Percentiles rank a stretch among this genome's conserved stretches.
These are phyloP conservation scores for Agriotes lineatus DNA, from an alignment of 2,888 invertebrate species.

Conservation along the genomic window DNA sequence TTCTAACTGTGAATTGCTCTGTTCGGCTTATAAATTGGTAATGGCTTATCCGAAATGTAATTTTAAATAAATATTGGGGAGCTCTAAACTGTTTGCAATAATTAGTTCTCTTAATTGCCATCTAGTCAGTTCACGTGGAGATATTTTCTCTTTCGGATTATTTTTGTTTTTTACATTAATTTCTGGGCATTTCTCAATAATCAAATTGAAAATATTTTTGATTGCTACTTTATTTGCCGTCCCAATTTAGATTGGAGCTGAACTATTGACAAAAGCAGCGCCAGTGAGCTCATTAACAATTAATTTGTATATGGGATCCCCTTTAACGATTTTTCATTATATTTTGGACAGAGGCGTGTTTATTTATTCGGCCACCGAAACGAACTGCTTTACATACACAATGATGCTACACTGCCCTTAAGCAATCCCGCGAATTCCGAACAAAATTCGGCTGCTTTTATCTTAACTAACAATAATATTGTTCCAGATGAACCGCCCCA, in stretches of 20 bases:
- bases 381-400: background rate
- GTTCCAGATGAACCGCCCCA: conserved; percentile 99
- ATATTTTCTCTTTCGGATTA: too few species aligned
- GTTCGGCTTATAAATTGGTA: too few species aligned
- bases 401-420: background rate
- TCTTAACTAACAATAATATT: conserved; percentile 14
- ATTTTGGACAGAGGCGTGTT: conserved; percentile 7
- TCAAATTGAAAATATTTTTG: too few species aligned
- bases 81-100: too few species aligned
- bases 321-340: conserved; percentile 29
- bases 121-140: too few species aligned
- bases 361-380: conserved; percentile 8
- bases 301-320: conserved; percentile 21
- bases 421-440: background rate
- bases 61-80: too few species aligned
- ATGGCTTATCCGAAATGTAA: too few species aligned
- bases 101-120: too few species aligned
- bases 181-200: too few species aligned
- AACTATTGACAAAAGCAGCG: conserved; percentile 24
- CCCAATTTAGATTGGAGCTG: background rate
- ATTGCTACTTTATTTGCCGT: too few species aligned
- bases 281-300: conserved; percentile 23
- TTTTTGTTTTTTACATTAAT: too few species aligned
- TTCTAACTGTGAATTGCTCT: too few species aligned
- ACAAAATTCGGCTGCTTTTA: conserved; percentile 7